Percentiles rank a stretch among this genome's conserved stretches.
phyloP scores from a whole-genome alignment of 2,797 vertebrate genomes.

The Microctenopoma lineatum region DNA sequence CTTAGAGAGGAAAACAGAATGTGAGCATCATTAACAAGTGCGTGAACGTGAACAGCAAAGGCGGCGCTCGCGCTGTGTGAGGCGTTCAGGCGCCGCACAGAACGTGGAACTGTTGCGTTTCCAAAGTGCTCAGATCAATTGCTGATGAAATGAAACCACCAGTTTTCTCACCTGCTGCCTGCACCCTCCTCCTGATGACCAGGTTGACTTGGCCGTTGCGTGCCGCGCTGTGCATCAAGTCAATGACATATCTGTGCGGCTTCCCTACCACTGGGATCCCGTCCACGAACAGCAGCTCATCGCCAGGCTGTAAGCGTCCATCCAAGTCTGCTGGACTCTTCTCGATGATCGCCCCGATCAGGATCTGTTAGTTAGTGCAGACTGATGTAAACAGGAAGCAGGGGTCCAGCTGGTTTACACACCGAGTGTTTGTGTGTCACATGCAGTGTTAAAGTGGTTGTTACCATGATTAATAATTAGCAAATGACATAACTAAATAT shows the following conservation, averaged over 20 bases:
- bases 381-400: conserved; percentile 16
- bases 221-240: conserved; percentile 97
- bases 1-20: no score
- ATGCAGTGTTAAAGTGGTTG: conserved; percentile 52
- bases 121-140: no score
- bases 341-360: conserved; percentile 97
- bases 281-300: conserved; percentile 95
- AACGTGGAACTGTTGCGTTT: no score
- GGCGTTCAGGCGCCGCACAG: no score
- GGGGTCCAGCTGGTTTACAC: not conserved
- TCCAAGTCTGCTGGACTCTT: conserved; percentile 97
- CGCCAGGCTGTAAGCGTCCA: conserved; percentile 94
- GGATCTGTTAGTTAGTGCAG: conserved; percentile 82
- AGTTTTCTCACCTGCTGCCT: conserved; percentile 83
- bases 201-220: conserved; percentile 95
- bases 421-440: conserved; percentile 10
- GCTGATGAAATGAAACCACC: no score
- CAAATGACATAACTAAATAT: conserved; percentile 5
- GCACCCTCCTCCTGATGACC: conserved; percentile 92
- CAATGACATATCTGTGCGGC: conserved; percentile 97
- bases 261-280: conserved; percentile 95
- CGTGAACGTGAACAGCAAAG: no score
- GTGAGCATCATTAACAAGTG: no score
- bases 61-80: no score
- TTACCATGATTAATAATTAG: conserved; percentile 36